Base-by-base conservation (phyloP, 2,888 invertebrate species). In the Cybosia mesomella region DNA sequence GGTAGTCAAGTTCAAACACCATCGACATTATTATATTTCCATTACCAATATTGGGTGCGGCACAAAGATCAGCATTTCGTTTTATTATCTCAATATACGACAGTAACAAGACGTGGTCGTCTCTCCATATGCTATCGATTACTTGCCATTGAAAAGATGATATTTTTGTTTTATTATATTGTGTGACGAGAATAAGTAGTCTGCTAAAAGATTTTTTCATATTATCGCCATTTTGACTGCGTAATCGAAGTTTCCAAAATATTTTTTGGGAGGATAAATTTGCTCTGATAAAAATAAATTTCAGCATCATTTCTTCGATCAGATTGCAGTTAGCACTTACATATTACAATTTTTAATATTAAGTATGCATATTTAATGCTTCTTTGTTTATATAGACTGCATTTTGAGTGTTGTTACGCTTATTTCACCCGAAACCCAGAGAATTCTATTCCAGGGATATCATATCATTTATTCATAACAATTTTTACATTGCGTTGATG, bases 61-160 rank as follows among this genome's bases (percentile, higher is more conserved):
- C 61, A 64, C 58, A 66, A 60, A 58, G 71, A 68, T 72, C 61
- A 72, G 62, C 49, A 64, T 67, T 72, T 68, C 54, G 34, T 79
- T 80, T 75, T 74, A 83, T 74, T 74, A 72, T 65, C 61, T 24
- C 68, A 63, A 75, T 80, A 73, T 73, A 66, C 57, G 69, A 73
- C 58, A 66, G 58, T 63, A 71, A 67, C 59, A 39, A 79, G 67
- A 67, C 62, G 64, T 22, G 64, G 66, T 68, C 69, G 66, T 70
- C 61, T 43, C 64, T 74, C 59, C 62, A 69, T 81, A 66, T 39
- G 34, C 32, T 57, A 55, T 73, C 54, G 24, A 79, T 76, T 71
- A 66, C 61, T 64, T 63, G 36, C 61, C 34, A 43, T 36, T 58
- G 53, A 13, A 32, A 60, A 55, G n/a, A 39, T 39, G 58, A 49